These are phyloP conservation scores for Pterostichus madidus DNA, from an alignment of 2,888 invertebrate genomes.

Conservation along the genomic window DNA sequence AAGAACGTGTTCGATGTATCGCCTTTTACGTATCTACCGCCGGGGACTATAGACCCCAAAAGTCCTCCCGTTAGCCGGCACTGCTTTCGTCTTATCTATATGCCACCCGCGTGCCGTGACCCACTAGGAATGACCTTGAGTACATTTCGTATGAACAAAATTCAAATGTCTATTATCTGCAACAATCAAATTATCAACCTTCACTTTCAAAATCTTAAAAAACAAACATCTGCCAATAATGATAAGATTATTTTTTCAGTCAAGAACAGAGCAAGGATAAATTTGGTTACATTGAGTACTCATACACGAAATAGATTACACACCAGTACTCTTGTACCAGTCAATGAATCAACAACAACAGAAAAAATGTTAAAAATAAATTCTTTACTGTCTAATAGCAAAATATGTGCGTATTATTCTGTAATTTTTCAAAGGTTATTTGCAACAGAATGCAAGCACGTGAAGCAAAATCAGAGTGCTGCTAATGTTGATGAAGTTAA, in stretches of 20 bases:
- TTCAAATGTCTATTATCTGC: too few species aligned
- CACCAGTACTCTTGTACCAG: constrained; percentile 3
- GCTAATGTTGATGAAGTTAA: background rate
- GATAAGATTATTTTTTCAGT: background rate
- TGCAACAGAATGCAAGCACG: background rate
- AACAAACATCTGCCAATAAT: background rate
- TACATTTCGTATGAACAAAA: too few species aligned
- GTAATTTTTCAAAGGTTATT: constrained; percentile 18
- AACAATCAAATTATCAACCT: background rate
- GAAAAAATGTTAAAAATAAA: constrained; percentile 8
- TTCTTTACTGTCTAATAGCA: background rate
- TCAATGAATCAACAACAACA: background rate
- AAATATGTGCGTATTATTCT: background rate
- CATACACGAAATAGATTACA: background rate
- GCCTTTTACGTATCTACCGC: too few species aligned
- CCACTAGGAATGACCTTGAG: too few species aligned
- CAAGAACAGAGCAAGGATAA: too few species aligned
- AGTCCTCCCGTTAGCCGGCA: too few species aligned
- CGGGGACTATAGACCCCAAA: too few species aligned
- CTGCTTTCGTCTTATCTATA: too few species aligned
- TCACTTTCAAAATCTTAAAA: background rate
- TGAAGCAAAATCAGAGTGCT: background rate
- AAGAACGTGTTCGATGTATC: too few species aligned
- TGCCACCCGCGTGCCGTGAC: too few species aligned
- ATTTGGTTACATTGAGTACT: too few species aligned